Evolutionary conservation across 2,888 invertebrate genomes (phyloP).

Genomic region (Acanthoscelides obtectus): DNA sequence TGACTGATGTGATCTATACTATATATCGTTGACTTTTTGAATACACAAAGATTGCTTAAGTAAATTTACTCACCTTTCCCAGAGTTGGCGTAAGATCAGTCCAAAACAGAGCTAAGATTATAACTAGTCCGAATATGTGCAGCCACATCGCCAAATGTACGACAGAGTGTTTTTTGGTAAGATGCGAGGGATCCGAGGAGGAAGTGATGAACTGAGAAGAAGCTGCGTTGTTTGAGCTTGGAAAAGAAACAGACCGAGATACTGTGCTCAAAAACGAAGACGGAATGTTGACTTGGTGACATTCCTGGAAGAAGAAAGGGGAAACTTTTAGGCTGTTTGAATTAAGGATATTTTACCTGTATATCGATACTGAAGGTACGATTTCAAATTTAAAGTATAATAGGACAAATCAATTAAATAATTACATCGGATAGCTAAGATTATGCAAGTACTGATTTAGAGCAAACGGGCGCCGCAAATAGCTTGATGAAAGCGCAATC

Average conservation of each 20-base stretch:
- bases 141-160: conserved; percentile 47
- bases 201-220: conserved; percentile 12
- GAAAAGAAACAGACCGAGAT: conserved; percentile 51
- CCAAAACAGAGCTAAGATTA: conserved; percentile 49
- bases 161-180: conserved; percentile 35
- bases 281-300: conserved; percentile 31
- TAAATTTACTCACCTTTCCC: conserved; percentile 46
- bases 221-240: conserved; percentile 33
- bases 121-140: conserved; percentile 47
- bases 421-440: no score
- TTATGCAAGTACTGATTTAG: no score
- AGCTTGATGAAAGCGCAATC: no score
- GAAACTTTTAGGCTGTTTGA: no score
- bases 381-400: no score
- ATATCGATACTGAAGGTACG: no score
- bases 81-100: conserved; percentile 51
- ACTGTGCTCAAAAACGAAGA: conserved; percentile 49
- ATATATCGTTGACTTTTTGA: no score
- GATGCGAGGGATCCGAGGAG: conserved; percentile 14
- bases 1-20: no score
- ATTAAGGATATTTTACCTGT: no score
- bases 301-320: conserved; percentile 29
- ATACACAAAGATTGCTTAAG: no score
- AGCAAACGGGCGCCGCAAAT: no score
- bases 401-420: no score